Conservation (phyloP, 2,888 invertebrate species). For the Aelia acuminata region DNA sequence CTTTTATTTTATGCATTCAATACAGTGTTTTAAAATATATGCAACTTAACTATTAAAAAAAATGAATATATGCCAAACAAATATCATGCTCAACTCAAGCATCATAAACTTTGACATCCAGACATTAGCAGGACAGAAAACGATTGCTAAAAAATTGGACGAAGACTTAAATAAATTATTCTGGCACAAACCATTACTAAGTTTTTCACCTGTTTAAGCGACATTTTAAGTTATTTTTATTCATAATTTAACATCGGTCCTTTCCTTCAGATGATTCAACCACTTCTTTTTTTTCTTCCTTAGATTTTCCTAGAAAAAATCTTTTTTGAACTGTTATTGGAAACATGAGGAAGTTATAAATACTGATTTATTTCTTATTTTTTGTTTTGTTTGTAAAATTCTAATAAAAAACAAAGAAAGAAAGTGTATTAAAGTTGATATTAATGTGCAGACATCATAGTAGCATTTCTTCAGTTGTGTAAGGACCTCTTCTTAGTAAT, state of each 20-base stretch:
- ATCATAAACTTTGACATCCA: conserved; percentile 51
- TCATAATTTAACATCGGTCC: conserved; percentile 49
- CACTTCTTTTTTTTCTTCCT: conserved; percentile 36
- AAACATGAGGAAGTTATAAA: conserved; percentile 18
- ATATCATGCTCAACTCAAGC: conserved; percentile 54
- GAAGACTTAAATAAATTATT: conserved; percentile 46
- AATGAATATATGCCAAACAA: conserved; percentile 19
- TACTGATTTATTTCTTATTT: not conserved
- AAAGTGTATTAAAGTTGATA: not conserved
- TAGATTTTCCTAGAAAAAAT: conserved; percentile 54
- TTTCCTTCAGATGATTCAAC: conserved; percentile 40
- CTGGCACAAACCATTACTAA: conserved; percentile 41
- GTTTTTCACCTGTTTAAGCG: conserved; percentile 56
- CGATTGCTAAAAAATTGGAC: conserved; percentile 46
- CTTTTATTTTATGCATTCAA: not conserved
- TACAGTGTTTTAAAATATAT: not conserved
- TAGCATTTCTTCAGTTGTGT: not conserved
- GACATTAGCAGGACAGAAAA: conserved; percentile 57
- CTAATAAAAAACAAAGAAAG: not conserved
- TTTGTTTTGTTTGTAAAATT: not conserved
- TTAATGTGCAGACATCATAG: not conserved
- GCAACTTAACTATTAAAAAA: conserved; percentile 34
- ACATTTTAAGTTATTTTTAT: conserved; percentile 51
- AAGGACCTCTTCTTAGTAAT: not conserved
- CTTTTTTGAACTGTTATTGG: conserved; percentile 44